phyloP scores from a whole-genome alignment of 2,797 vertebrate genomes.

The Zalophus californianus region DNA sequence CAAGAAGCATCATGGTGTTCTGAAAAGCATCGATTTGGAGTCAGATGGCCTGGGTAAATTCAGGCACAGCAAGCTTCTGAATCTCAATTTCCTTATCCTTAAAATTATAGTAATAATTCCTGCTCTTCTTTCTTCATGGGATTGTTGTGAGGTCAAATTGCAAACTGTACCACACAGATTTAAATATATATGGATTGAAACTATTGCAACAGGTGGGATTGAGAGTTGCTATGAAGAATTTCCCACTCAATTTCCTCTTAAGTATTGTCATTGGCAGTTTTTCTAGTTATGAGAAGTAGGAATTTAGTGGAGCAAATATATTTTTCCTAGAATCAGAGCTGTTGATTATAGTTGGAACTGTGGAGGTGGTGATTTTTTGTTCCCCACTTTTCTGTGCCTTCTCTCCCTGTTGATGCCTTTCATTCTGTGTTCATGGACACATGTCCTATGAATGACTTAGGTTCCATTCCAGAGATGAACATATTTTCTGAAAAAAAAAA shows the following conservation, averaged over 20 bases:
- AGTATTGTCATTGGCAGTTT: background rate
- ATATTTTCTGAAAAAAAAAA: slow-evolving; percentile 2
- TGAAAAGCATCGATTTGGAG: background rate
- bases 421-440: background rate
- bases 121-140: background rate
- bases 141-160: background rate
- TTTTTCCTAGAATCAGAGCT: background rate
- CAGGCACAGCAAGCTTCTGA: background rate
- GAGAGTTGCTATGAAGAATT: background rate
- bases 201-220: background rate
- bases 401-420: background rate
- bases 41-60: slow-evolving; percentile 22
- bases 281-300: slow-evolving; percentile 30
- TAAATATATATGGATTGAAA: background rate
- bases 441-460: background rate
- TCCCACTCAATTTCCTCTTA: slow-evolving; percentile 24
- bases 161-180: background rate
- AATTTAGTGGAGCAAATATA: background rate
- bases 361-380: background rate
- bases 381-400: background rate
- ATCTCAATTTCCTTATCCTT: slow-evolving; percentile 38
- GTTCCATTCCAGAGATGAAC: background rate
- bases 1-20: background rate
- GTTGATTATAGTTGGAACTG: background rate
- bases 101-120: background rate